phyloP scores from a whole-genome alignment of 2,797 vertebrate species.

The Rhodeus uyekii region DNA sequence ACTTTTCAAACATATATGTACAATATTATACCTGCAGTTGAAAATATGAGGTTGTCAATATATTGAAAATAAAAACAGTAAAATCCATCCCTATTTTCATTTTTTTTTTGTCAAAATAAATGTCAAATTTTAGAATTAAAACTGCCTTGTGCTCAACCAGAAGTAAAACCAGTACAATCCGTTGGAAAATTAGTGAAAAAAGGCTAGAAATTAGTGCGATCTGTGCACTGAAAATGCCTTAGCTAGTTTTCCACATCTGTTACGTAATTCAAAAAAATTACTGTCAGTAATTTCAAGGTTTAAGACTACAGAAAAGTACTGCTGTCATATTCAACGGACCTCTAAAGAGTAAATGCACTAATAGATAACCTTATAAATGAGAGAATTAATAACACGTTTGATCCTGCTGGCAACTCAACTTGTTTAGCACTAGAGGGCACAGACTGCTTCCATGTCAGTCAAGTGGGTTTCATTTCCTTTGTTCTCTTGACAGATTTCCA shows the following conservation, averaged over 20 bases:
- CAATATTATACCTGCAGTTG: not conserved
- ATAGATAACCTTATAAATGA: constrained; percentile 27
- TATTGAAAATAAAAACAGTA: not conserved
- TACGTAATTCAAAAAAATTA: not conserved
- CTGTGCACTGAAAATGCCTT: not conserved
- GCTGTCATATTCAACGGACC: constrained; percentile 15
- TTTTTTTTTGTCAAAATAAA: not conserved
- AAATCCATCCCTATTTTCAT: not conserved
- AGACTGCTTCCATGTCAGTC: constrained; percentile 48
- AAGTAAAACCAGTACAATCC: not conserved
- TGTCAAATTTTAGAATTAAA: not conserved
- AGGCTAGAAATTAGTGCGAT: not conserved
- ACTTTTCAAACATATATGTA: not conserved
- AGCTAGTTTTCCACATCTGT: not conserved
- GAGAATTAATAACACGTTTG: constrained; percentile 40
- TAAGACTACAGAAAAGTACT: constrained; percentile 22
- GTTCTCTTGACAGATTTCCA: constrained; percentile 60
- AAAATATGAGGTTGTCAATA: not conserved
- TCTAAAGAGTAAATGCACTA: constrained; percentile 31
- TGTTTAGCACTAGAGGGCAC: constrained; percentile 45
- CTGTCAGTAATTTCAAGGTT: constrained; percentile 7
- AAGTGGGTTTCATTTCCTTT: constrained; percentile 53
- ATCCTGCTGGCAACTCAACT: constrained; percentile 50
- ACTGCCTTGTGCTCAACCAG: not conserved
- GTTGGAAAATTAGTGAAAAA: not conserved